phyloP scores from a whole-genome alignment of 2,113 vertebrate genomes.

The Clarias batrachus region DNA sequence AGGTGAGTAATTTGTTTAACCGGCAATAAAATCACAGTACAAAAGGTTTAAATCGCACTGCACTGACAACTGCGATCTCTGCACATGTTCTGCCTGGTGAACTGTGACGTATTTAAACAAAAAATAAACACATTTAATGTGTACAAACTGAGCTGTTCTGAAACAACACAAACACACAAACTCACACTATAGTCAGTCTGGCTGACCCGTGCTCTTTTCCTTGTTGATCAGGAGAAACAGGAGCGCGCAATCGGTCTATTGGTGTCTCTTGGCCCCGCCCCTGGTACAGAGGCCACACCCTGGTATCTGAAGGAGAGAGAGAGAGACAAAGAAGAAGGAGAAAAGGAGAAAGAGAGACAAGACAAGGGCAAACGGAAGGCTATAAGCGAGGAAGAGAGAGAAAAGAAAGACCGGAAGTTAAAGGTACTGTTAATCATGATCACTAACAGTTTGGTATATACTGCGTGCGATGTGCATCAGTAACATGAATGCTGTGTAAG shows the following conservation, averaged over 20 bases:
- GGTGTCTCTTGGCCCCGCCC: slow-evolving; percentile 83
- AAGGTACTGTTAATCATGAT: neutral
- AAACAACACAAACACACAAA: neutral
- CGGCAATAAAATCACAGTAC: neutral
- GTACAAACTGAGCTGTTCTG: neutral
- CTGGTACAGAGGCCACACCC: slow-evolving; percentile 79
- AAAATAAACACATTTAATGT: neutral
- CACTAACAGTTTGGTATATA: too few species aligned
- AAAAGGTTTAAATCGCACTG: neutral
- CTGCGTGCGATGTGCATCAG: neutral
- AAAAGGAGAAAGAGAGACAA: slow-evolving; percentile 51
- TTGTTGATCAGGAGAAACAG: slow-evolving; percentile 75
- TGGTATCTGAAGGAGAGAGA: slow-evolving; percentile 81
- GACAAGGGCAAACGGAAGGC: slow-evolving; percentile 22
- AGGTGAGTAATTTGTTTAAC: neutral
- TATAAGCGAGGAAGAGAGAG: slow-evolving; percentile 28
- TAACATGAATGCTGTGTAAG: neutral
- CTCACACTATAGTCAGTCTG: neutral
- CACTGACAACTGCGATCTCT: neutral
- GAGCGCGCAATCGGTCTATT: slow-evolving; percentile 85
- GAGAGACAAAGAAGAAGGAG: slow-evolving; percentile 49
- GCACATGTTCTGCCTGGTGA: neutral
- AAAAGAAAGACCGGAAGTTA: slow-evolving; percentile 61
- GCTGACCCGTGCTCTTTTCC: neutral
- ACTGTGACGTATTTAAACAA: neutral